Percentiles rank a stretch among this genome's conserved stretches.
Conservation (phyloP, 2,888 invertebrate genomes). For the Helleia helle region DNA sequence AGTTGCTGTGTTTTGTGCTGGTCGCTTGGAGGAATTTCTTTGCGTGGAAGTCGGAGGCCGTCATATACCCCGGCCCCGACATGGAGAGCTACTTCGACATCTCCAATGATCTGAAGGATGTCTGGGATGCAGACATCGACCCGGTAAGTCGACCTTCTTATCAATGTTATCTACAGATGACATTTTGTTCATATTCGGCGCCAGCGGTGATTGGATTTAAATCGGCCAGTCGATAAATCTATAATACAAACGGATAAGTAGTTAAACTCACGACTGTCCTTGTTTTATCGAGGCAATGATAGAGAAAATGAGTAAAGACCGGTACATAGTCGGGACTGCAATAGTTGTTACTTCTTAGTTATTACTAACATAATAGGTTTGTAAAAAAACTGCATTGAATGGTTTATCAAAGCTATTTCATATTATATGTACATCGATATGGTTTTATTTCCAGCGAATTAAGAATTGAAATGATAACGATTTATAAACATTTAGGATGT, state of each 20-base stretch:
- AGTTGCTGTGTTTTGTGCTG: constrained; percentile 51
- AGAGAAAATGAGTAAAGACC: too few relatives aligned
- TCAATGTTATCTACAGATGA: constrained; percentile 36
- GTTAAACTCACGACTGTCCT: constrained; percentile 1
- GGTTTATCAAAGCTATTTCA: too few relatives aligned
- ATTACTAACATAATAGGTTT: too few relatives aligned
- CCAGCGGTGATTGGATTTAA: too few relatives aligned
- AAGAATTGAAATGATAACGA: neutral
- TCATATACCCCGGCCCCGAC: constrained; percentile 52
- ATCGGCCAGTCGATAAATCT: too few relatives aligned
- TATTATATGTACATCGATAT: too few relatives aligned
- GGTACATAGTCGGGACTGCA: too few relatives aligned
- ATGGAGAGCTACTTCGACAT: constrained; percentile 86
- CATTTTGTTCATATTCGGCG: constrained; percentile 12
- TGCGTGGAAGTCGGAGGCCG: constrained; percentile 49
- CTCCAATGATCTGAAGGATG: constrained; percentile 82
- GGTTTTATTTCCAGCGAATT: neutral
- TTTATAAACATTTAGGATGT: neutral
- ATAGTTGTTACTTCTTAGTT: too few relatives aligned
- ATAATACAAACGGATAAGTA: neutral
- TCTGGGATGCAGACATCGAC: constrained; percentile 88
- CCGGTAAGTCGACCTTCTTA: constrained; percentile 79
- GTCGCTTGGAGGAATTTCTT: constrained; percentile 39
- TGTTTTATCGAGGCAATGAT: neutral
- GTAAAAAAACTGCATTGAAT: too few relatives aligned